Evolutionary conservation across 2,888 invertebrate genomes (phyloP), one percentile per base, ranked within the genome.

Genomic region (Hirtodrosophila histrioides): DNA sequence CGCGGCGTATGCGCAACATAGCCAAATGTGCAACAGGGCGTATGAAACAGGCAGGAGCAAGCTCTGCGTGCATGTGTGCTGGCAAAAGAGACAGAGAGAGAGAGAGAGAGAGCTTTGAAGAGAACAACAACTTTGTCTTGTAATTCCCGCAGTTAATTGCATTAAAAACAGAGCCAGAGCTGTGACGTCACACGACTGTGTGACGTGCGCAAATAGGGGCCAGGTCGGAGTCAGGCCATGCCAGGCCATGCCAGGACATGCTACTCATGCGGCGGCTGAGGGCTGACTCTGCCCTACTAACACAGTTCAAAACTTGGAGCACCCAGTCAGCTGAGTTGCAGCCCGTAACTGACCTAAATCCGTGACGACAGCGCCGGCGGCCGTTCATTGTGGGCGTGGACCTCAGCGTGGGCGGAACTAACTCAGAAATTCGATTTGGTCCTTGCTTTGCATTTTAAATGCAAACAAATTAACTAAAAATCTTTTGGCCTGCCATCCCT

Each of bases 101-200:
- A 3, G 35, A 17, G 37, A 36, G 50, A 10, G 57, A 4, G 43
- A 75, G 75, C 72, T 69, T 70, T 60, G 17, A 44, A 86, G 75
- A 67, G 75, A 56, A 24, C 31, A 4, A 31, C 35, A 39, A 53
- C 49, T 48, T 53, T 53, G 51, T 55, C 55, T 41, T 70, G 51
- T 46, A 56, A 37, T 50, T 61, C 46, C 10, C 57, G 54, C 63
- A 69, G 69, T 73, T 69, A 86, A 76, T 79, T 71, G 86, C 74
- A 71, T 76, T 82, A 51, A 56, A 64, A 53, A 53, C 41, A 68
- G 53, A 51, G 27, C 2, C 48, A 39, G 31, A 23, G 53, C 53
- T 51, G 80, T 87, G 88, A 87, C 88, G 88, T 85, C 88, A 85
- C 75, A 11, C n/a, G 33, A 3, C 17, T 64, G 54, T 53, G 39